Base-by-base conservation (phyloP, 2,888 invertebrate species). In the Ptycholaimellus sp. region DNA sequence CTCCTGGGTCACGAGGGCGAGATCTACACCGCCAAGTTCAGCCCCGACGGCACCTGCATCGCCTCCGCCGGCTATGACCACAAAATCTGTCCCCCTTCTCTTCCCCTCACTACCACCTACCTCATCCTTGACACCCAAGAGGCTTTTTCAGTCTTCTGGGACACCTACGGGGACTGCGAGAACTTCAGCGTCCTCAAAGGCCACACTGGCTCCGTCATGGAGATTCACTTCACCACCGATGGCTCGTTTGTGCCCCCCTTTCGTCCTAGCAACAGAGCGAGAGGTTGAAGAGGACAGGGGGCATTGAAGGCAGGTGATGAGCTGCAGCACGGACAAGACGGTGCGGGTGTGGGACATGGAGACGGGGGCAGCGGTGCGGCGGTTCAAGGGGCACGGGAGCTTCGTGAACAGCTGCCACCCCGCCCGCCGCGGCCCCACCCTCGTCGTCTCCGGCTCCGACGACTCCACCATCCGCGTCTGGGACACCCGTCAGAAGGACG, bases 101-200 rank as follows among this genome's bases (percentile, higher is more conserved):
- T 14, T 6, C 14, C 30, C 7, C n/a, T 30, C 30, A 13, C n/a
- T 30, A 32, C 13, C 32, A 17, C 18, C 32, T 19, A 32, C 17
- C 17, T 7, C 7, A 16, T 33, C 20, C 20, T 13, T 17, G 16
- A 20, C 9, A 21, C 21, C 23, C 7, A 13, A 17, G 23, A 6
- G 30, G 20, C n/a, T 33, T 39, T 47, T 43, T 39, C 53, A 64
- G 68, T 60, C 60, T 63, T 96, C 44, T 96, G 96, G 96, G 80
- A 76, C 58, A 83, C 87, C 1, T 87, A 83, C 54, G 93, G 83
- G 0, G 87, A 96, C 57, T 96, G 96, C 62, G 87, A 93, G 54
- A 99, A 96, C 59, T 73, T 87, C 45, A 77, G 81, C 51, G 73
- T 77, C 17, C 72, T 99, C 71, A 71, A 72, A 16, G 90, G 90